Base-by-base conservation (phyloP, 2,888 invertebrate species). In the Hymenopus coronatus region DNA sequence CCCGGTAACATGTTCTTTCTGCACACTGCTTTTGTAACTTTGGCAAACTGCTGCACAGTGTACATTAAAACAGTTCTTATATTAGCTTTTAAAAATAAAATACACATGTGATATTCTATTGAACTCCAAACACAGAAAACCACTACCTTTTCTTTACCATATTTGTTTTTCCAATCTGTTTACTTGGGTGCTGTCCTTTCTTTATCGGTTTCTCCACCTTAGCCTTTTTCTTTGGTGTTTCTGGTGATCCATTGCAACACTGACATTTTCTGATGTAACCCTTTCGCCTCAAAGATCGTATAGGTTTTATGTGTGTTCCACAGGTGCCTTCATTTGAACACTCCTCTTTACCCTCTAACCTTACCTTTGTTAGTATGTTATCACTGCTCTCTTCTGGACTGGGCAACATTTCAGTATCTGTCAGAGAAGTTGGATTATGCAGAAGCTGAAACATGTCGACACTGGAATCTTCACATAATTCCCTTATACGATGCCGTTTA, bases 201-300 rank as follows among this genome's bases (percentile, higher is more conserved):
- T 89, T 90, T 3, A 30, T 25, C 4, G 89, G 70, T 81, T 90
- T 90, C 30, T 90, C 88, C 20, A 88, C 88, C 84, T 87, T 89
- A 28, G 83, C 33, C 91, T 95, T 94, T 88, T 95, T 94, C 84
- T 94, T 93, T 46, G 94, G 93, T 14, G 95, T 94, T 4, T 94
- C 94, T 0, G 95, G 94, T 0, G 94, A 94, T 12, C 95, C 95
- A 92, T 93, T 94, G 92, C 96, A 96, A 92, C 96, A 96, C 81
- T 94, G 94, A 91, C 96, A 96, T 88, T 95, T 94, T 91, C 95
- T 95, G 1, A 95, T 95, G 15, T 95, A 95, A 12, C 95, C 95
- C 0, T 95, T 93, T 92, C 85, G 93, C 92, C 82, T 93, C 92
- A 25, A 93, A 90, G 85, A 93, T 93, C 89, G 90, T 85, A 7